These are phyloP conservation scores for Pleuronectes platessa DNA, from an alignment of 2,113 vertebrate species.

Conservation along the genomic window DNA sequence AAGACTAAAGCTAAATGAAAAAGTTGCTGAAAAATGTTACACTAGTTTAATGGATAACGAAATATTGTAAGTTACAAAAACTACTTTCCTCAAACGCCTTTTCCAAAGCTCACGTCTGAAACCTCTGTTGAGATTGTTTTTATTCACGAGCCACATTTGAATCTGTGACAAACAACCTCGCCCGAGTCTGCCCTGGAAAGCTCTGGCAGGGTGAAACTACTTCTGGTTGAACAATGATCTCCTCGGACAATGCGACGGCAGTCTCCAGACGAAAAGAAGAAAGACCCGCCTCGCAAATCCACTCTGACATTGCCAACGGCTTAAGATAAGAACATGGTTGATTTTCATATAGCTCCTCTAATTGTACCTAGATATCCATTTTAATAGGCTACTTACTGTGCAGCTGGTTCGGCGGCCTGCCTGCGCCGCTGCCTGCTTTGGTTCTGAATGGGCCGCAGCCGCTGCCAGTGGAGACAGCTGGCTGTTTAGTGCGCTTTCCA, in stretches of 20 bases:
- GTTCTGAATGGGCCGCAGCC: constrained; percentile 48
- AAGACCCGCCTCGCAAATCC: constrained; percentile 27
- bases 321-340: constrained; percentile 73
- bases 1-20: too few relatives aligned
- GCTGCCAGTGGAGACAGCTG: constrained; percentile 55
- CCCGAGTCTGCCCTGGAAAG: background rate
- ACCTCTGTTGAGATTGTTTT: background rate
- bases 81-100: too few relatives aligned
- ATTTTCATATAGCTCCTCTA: constrained; percentile 69
- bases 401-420: constrained; percentile 26
- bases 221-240: background rate
- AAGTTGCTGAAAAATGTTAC: too few relatives aligned
- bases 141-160: background rate
- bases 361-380: constrained; percentile 81
- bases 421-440: background rate
- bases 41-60: too few relatives aligned
- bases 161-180: background rate
- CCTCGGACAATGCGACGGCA: constrained; percentile 6
- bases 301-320: constrained; percentile 60
- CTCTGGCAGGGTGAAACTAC: background rate
- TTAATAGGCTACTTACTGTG: constrained; percentile 78
- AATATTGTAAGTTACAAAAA: too few relatives aligned
- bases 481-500: constrained; percentile 45
- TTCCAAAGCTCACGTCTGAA: too few relatives aligned
- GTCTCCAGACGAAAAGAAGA: constrained; percentile 26